Evolutionary conservation across 2,113 vertebrate species (phyloP), one percentile per base, ranked within the genome.

Genomic region (Dipodomys stephensi): DNA sequence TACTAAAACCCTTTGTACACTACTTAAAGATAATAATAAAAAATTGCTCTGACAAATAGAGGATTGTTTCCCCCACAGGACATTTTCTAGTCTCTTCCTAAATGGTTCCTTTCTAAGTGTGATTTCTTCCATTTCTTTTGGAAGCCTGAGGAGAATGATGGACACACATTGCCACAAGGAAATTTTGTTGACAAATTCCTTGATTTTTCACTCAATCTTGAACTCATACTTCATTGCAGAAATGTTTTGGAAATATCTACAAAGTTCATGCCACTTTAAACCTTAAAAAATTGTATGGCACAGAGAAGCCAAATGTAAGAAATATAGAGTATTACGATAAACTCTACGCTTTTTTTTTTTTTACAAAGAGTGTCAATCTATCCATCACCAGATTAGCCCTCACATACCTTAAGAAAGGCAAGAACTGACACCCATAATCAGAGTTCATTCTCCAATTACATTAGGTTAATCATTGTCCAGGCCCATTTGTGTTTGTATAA

Each of bases 391-490:
- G 88, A 88, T 96, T 76, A 95, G 96, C 19, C 71, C 88, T 90
- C 90, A 88, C 78, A 73, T 79, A 87, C 84, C 95, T 96, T 74
- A 91, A 96, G 96, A 97, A 96, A 97, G 82, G 89, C 60, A 32
- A 86, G 83, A 96, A 94, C 62, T 69, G 89, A 95, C 91, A 89
- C 95, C 87, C 22, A 27, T 96, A 97, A 97, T 85, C 95, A 95
- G 97, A 96, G 95, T 94, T 96, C 92, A 95, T 96, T 97, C 96
- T 91, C 92, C 96, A 97, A 49, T 95, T 97, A 97, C 97, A 87
- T 98, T 95, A 97, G 94, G 95, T 87, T 97, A 98, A 98, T 97
- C 96, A 81, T 16, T 1, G 67, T 80, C 93, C 77, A 30, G 94
- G 93, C 1, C 28, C 96, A 92, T 92, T 95, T 79, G 22, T 89